Conservation (phyloP, 2,888 invertebrate species). For the Metopia argyrocephala region DNA sequence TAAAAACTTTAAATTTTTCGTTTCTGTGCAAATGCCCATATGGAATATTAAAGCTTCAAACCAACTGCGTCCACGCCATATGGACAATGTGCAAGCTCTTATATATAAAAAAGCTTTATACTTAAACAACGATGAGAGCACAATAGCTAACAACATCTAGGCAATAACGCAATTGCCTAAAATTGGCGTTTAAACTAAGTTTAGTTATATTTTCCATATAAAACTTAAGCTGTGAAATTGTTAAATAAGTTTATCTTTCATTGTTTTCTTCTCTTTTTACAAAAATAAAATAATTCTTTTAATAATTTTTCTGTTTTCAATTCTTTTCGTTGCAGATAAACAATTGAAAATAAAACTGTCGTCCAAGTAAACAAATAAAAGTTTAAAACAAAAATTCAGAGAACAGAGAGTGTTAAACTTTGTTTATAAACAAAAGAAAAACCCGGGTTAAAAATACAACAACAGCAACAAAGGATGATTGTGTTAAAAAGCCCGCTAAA, state of each 20-base stretch:
- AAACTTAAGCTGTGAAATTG: conserved; percentile 13
- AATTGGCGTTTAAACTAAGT: neutral
- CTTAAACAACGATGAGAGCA: too few species aligned
- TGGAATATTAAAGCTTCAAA: too few species aligned
- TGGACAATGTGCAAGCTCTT: too few species aligned
- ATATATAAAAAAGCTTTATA: too few species aligned
- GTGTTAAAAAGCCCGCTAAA: conserved; percentile 55
- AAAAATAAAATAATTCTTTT: conserved; percentile 31
- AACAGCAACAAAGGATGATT: too few species aligned
- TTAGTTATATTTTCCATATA: neutral
- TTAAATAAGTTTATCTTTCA: conserved; percentile 35
- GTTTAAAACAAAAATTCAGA: conserved; percentile 23
- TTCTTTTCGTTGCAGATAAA: conserved; percentile 63
- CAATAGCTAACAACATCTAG: too few species aligned
- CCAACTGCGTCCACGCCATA: too few species aligned
- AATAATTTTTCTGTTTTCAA: conserved; percentile 41
- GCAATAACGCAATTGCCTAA: too few species aligned
- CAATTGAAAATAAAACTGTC: conserved; percentile 6
- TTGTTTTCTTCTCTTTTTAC: conserved; percentile 24
- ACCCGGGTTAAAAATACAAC: neutral
- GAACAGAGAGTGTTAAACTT: conserved; percentile 28
- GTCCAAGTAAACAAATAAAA: conserved; percentile 57
- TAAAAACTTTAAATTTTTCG: too few species aligned
- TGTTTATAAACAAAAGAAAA: conserved; percentile 28
- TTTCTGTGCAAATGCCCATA: too few species aligned